phyloP scores from a whole-genome alignment of 2,888 invertebrate genomes.

The Pheosia tremula region DNA sequence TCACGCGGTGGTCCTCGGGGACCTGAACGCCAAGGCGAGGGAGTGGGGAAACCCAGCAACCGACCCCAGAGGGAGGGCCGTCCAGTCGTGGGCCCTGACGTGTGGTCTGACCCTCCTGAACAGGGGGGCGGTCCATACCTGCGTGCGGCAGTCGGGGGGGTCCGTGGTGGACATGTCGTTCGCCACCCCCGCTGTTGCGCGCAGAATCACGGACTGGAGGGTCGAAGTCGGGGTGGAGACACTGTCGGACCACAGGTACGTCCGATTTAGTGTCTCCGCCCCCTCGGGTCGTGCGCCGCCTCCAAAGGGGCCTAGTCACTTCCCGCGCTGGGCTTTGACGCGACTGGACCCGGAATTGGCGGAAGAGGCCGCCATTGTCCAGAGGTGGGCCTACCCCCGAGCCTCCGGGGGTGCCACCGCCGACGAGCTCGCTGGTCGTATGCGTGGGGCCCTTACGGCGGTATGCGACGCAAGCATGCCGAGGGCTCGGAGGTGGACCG shows the following conservation, averaged over 20 bases:
- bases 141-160: background rate
- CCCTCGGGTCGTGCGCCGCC: background rate
- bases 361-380: too few relatives aligned
- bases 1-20: slow-evolving; percentile 13
- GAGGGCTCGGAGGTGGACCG: background rate
- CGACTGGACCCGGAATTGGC: background rate
- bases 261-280: background rate
- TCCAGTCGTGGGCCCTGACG: background rate
- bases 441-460: too few relatives aligned
- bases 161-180: background rate
- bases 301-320: background rate
- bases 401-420: too few relatives aligned
- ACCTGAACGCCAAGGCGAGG: slow-evolving; percentile 28
- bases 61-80: background rate
- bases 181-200: background rate
- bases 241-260: too few relatives aligned
- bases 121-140: background rate
- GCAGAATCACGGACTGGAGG: background rate
- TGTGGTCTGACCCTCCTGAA: background rate
- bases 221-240: background rate
- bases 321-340: background rate
- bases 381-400: too few relatives aligned
- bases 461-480: background rate
- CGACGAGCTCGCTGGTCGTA: too few relatives aligned
- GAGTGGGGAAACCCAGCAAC: slow-evolving; percentile 23